Percentiles rank a stretch among this genome's conserved stretches.
phyloP scores from a whole-genome alignment of 2,888 invertebrate genomes.

The Chirona hameri region DNA sequence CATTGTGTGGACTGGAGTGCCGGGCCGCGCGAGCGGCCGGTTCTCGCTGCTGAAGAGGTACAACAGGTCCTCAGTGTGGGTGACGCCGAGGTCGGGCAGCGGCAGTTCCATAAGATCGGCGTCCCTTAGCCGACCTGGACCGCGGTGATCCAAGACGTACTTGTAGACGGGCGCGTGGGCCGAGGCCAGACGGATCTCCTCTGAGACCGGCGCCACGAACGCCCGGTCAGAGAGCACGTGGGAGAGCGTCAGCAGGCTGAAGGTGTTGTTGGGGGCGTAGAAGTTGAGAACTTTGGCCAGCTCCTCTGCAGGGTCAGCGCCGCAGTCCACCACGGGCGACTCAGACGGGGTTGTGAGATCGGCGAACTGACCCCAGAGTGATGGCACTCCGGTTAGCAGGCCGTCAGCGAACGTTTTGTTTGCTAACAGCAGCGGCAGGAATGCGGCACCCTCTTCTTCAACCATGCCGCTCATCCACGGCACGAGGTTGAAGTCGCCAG shows the following conservation, averaged over 20 bases:
- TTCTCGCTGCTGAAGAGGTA: constrained; percentile 34
- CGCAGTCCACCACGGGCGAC: background rate
- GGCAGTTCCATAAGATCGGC: background rate
- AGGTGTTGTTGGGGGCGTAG: background rate
- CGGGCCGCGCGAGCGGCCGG: background rate
- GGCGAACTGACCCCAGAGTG: background rate
- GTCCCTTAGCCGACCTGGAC: background rate
- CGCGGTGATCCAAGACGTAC: background rate
- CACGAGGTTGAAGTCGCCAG: background rate
- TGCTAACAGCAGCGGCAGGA: background rate
- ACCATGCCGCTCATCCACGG: background rate
- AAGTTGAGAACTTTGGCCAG: background rate
- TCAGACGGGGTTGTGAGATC: background rate
- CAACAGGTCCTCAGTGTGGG: constrained; percentile 37
- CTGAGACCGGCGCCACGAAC: background rate
- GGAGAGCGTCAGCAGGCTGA: background rate
- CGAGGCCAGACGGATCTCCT: background rate
- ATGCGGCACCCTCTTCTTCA: background rate
- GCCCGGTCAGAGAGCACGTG: background rate
- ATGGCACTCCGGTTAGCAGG: background rate
- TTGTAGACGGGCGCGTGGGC: constrained; percentile 13
- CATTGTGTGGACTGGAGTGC: background rate
- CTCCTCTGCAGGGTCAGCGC: background rate
- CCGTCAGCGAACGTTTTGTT: background rate
- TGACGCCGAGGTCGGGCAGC: constrained; percentile 31